phyloP scores from a whole-genome alignment of 2,113 vertebrate genomes.

The Pangasianodon hypophthalmus region DNA sequence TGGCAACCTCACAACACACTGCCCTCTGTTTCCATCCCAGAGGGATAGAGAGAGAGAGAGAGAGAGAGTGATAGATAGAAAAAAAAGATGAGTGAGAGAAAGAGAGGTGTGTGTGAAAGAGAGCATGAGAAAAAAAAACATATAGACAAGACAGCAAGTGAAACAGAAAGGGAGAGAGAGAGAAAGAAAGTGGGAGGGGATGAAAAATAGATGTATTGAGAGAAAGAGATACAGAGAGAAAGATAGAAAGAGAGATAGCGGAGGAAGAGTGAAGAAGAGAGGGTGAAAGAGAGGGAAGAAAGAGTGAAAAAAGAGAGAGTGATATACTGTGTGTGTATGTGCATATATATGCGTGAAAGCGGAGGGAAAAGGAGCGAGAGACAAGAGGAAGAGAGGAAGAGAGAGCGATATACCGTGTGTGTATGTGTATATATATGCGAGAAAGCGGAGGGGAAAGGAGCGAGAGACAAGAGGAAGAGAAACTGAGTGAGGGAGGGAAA shows the following conservation, averaged over 20 bases:
- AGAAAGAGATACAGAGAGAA: background rate
- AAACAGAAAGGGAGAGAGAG: background rate
- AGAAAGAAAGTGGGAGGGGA: background rate
- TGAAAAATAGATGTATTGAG: background rate
- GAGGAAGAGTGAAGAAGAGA: background rate
- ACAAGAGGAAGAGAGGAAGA: background rate
- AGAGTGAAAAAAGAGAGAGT: background rate
- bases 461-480: background rate
- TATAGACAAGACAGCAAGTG: too few relatives aligned
- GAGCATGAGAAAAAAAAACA: background rate
- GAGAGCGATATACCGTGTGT: background rate
- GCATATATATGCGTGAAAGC: background rate
- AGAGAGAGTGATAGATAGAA: background rate
- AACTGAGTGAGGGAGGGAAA: background rate
- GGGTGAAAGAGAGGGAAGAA: background rate
- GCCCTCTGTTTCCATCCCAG: conserved; percentile 4
- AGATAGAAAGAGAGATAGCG: too few relatives aligned
- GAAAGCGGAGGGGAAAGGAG: background rate
- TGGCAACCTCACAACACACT: conserved; percentile 43
- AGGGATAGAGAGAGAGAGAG: background rate
- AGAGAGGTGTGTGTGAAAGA: background rate
- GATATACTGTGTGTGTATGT: background rate
- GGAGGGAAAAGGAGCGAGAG: background rate
- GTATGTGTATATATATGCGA: background rate
- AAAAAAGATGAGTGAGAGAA: background rate